Evolutionary conservation across 1,140 invertebrate genomes (phyloP).

Genomic region (Eurytemora carolleeae): DNA sequence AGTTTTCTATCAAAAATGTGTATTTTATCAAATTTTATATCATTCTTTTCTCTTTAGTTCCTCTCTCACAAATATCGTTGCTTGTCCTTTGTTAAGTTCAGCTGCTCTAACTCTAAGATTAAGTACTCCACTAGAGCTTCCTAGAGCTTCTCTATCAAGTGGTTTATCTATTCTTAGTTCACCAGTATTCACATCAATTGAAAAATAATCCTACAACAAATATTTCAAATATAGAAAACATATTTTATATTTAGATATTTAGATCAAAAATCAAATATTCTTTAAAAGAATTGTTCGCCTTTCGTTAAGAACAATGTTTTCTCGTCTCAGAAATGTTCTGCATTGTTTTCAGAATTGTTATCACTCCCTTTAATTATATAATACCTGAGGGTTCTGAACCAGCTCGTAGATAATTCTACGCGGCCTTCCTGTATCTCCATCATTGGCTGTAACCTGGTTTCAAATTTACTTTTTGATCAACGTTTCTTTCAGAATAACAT

Average conservation of each 20-base stretch:
- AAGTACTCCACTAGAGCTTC: constrained; percentile 52
- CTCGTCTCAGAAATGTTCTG: background rate
- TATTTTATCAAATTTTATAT: too few species aligned
- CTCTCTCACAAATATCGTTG: constrained; percentile 41
- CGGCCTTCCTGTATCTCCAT: constrained; percentile 56
- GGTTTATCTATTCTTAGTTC: constrained; percentile 60
- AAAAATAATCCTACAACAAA: constrained; percentile 67
- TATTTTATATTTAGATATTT: too few species aligned
- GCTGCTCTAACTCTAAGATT: constrained; percentile 42
- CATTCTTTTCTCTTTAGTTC: constrained; percentile 42
- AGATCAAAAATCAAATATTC: too few species aligned
- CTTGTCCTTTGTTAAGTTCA: constrained; percentile 48
- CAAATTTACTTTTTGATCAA: too few species aligned
- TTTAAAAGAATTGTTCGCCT: constrained; percentile 3
- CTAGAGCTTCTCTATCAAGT: constrained; percentile 55
- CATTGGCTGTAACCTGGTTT: constrained; percentile 40
- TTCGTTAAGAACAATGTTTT: background rate
- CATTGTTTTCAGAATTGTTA: too few species aligned
- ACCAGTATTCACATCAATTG: constrained; percentile 50
- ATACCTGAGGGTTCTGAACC: constrained; percentile 36
- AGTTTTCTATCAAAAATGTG: too few species aligned
- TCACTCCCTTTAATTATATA: too few species aligned
- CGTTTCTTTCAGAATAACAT: too few species aligned
- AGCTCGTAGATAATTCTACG: constrained; percentile 53
- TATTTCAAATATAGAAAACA: constrained; percentile 52